Evolutionary conservation across 2,113 vertebrate species (phyloP).

Genomic region (Melanostigma gelatinosum): DNA sequence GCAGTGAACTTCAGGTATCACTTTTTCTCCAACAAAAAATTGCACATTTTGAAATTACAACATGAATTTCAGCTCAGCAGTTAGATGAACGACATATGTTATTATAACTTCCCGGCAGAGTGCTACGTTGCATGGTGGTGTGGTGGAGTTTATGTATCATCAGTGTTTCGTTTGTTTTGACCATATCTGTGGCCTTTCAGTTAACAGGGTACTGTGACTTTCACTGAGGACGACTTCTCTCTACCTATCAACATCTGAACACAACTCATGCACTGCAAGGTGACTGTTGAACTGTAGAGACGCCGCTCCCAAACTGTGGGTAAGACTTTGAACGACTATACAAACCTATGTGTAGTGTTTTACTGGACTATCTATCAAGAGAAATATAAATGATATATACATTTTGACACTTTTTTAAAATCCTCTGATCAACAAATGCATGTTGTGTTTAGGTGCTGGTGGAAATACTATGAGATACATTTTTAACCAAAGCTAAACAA

Average conservation of each 20-base stretch:
- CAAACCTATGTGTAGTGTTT: background rate
- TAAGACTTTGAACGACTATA: background rate
- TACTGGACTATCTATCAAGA: background rate
- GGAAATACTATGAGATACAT: no score
- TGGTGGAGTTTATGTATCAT: conserved; percentile 42
- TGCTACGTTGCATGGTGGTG: conserved; percentile 18
- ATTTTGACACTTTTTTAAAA: background rate
- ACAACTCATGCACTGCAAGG: background rate
- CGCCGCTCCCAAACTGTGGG: background rate
- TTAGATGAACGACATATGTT: background rate
- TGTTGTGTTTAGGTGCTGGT: background rate
- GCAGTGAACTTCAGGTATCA: background rate
- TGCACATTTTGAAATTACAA: background rate
- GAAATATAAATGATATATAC: no score
- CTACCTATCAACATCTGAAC: background rate
- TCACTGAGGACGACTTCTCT: conserved; percentile 11
- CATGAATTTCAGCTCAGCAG: background rate
- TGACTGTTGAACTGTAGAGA: background rate
- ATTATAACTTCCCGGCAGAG: background rate
- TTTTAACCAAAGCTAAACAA: no score
- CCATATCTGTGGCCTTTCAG: conserved; percentile 54
- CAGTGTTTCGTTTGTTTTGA: conserved; percentile 57
- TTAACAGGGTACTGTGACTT: conserved; percentile 55
- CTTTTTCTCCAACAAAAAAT: background rate
- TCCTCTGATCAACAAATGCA: background rate